A percentile compares a stretch with the other conserved stretches of the same genome.
Evolutionary conservation across 2,113 vertebrate genomes (phyloP).

Genomic region (Scomber colias): DNA sequence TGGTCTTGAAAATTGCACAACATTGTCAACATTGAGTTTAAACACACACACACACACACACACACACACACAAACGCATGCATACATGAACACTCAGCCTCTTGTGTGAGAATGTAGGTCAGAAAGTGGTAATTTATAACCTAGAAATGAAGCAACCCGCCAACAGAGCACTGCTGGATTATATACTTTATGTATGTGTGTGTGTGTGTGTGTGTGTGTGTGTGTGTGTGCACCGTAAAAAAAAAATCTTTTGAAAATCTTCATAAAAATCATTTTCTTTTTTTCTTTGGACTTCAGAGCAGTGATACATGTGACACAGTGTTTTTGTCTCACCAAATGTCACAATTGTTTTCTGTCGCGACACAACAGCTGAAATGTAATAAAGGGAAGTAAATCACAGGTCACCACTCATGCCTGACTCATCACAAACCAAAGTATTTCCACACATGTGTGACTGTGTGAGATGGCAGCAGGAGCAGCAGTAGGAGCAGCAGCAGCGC

Average conservation of each 20-base stretch:
- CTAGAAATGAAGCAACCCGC: slow-evolving; percentile 55
- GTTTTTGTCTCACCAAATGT: not conserved
- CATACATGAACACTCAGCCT: slow-evolving; percentile 20
- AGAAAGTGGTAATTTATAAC: slow-evolving; percentile 58
- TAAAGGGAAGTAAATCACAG: slow-evolving; percentile 46
- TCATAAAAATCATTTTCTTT: too few species aligned
- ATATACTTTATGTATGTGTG: not conserved
- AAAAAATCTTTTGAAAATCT: not conserved
- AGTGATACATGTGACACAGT: not conserved
- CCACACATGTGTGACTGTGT: slow-evolving; percentile 37
- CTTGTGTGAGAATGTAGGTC: slow-evolving; percentile 54
- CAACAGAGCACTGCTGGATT: slow-evolving; percentile 14
- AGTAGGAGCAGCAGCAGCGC: not conserved
- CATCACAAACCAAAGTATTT: slow-evolving; percentile 55
- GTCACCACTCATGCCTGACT: slow-evolving; percentile 47
- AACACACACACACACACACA: slow-evolving; percentile 10
- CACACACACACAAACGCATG: not conserved
- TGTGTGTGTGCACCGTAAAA: not conserved
- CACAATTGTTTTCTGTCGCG: not conserved
- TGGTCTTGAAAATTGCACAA: slow-evolving; percentile 7
- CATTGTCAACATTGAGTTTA: slow-evolving; percentile 1
- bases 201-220: not conserved
- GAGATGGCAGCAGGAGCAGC: not conserved
- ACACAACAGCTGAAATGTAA: not conserved
- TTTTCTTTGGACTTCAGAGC: too few species aligned